These are phyloP conservation scores for Apodemia zela DNA, from an alignment of 2,888 invertebrate genomes.

Conservation along the genomic window DNA sequence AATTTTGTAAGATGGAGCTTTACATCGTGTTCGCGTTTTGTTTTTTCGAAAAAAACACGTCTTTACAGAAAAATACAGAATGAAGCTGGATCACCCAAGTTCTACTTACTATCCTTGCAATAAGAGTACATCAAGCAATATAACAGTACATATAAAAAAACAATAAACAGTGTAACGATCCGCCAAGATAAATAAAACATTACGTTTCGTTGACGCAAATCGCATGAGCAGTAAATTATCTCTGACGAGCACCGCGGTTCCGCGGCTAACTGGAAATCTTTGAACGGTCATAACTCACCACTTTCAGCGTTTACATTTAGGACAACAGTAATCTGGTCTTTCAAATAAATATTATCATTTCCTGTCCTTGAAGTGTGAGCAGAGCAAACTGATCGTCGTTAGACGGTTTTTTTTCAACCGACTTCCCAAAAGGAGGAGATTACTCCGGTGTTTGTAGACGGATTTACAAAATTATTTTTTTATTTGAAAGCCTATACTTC, in stretches of 20 bases:
- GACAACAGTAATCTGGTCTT: background rate
- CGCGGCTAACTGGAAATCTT: conserved; percentile 3
- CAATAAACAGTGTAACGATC: conserved; percentile 9
- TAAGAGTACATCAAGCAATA: background rate
- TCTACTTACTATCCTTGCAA: background rate
- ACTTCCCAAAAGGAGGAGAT: too few relatives aligned
- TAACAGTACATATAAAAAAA: conserved; percentile 13
- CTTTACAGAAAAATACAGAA: background rate
- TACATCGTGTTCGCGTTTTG: too few relatives aligned
- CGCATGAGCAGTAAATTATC: conserved; percentile 22
- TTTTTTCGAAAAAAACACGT: too few relatives aligned
- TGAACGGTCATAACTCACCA: conserved; percentile 1
- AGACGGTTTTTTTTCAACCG: too few relatives aligned
- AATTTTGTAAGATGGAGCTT: too few relatives aligned
- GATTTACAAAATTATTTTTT: too few relatives aligned
- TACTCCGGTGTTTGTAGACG: too few relatives aligned
- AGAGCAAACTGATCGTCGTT: background rate
- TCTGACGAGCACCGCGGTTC: background rate
- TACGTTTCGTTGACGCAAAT: conserved; percentile 20
- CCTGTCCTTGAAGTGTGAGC: conserved; percentile 5
- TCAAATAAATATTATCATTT: background rate
- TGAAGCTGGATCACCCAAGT: background rate
- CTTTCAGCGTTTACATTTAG: conserved; percentile 5
- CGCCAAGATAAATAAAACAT: conserved; percentile 24
- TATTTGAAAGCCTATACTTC: too few relatives aligned